phyloP scores from a whole-genome alignment of 2,113 vertebrate genomes.

The Stegastes partitus region DNA sequence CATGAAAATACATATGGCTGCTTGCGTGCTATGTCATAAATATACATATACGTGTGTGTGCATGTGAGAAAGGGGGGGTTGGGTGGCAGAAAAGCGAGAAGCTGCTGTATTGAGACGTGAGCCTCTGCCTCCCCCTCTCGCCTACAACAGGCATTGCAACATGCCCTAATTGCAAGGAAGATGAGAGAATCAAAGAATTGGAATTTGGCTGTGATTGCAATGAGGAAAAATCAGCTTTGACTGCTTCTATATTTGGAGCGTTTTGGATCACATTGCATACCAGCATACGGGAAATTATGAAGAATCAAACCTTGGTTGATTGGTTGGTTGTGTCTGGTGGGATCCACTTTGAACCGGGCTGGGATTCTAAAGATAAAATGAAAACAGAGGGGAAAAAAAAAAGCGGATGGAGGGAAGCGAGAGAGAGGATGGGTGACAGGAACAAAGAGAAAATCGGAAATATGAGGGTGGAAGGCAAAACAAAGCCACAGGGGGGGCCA shows the following conservation, averaged over 20 bases:
- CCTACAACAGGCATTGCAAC: constrained; percentile 53
- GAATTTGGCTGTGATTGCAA: constrained; percentile 73
- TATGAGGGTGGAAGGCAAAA: constrained; percentile 20
- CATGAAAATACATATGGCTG: not conserved
- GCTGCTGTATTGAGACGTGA: constrained; percentile 15
- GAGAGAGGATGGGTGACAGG: constrained; percentile 17
- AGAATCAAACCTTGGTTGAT: constrained; percentile 77
- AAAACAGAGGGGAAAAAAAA: constrained; percentile 37
- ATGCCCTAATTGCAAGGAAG: constrained; percentile 78
- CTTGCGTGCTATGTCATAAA: not conserved
- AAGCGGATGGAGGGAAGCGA: constrained; percentile 1
- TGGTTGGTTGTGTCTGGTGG: constrained; percentile 67
- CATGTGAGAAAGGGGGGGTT: constrained; percentile 48
- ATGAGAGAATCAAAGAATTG: constrained; percentile 74
- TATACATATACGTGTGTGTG: not conserved
- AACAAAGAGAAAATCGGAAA: constrained; percentile 19
- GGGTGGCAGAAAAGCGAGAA: constrained; percentile 32
- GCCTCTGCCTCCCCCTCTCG: constrained; percentile 67
- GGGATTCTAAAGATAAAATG: constrained; percentile 63
- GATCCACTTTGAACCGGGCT: constrained; percentile 70
- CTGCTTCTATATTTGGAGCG: constrained; percentile 67
- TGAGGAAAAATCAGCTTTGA: constrained; percentile 60
- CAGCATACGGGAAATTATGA: constrained; percentile 34
- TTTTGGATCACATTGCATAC: constrained; percentile 35
- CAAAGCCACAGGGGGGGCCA: constrained; percentile 1